Percentiles rank a stretch among this genome's conserved stretches.
Conservation (phyloP, 2,888 invertebrate species). For the Tromatobia lineatoria region DNA sequence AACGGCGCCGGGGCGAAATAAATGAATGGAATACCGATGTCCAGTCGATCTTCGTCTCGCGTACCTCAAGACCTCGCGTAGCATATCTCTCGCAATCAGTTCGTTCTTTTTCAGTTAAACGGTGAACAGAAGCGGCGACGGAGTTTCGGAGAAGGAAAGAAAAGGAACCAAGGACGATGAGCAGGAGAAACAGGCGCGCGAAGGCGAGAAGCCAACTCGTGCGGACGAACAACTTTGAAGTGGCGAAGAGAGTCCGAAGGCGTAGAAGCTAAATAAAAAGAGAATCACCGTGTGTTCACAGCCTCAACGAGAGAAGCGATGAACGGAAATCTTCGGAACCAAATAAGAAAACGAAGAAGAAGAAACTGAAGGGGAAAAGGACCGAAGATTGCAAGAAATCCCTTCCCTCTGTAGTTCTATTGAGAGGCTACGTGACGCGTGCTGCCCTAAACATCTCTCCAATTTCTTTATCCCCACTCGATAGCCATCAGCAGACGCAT, state of each 20-base stretch:
- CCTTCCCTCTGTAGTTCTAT: constrained; percentile 32
- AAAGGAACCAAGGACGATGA: background rate
- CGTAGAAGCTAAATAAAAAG: background rate
- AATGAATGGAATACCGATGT: constrained; percentile 45
- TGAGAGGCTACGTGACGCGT: constrained; percentile 56
- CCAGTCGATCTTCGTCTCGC: constrained; percentile 24
- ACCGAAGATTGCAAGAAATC: constrained; percentile 29
- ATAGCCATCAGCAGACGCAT: background rate
- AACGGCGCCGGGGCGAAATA: background rate
- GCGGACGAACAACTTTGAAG: constrained; percentile 25
- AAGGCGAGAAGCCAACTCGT: constrained; percentile 35
- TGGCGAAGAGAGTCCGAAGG: constrained; percentile 21
- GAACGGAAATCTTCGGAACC: background rate
- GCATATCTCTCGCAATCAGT: constrained; percentile 2
- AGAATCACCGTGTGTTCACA: constrained; percentile 33
- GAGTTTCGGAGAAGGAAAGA: constrained; percentile 4
- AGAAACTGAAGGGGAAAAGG: constrained; percentile 1
- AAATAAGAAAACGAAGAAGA: background rate
- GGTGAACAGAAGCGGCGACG: background rate
- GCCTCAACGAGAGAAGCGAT: constrained; percentile 7
- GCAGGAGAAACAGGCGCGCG: constrained; percentile 13
- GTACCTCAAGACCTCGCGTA: background rate
- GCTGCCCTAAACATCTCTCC: constrained; percentile 39
- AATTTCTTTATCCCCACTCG: constrained; percentile 48
- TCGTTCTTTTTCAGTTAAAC: background rate